These are phyloP conservation scores for Drosophila multiciliata DNA, from an alignment of 2,888 invertebrate species.

Conservation along the genomic window DNA sequence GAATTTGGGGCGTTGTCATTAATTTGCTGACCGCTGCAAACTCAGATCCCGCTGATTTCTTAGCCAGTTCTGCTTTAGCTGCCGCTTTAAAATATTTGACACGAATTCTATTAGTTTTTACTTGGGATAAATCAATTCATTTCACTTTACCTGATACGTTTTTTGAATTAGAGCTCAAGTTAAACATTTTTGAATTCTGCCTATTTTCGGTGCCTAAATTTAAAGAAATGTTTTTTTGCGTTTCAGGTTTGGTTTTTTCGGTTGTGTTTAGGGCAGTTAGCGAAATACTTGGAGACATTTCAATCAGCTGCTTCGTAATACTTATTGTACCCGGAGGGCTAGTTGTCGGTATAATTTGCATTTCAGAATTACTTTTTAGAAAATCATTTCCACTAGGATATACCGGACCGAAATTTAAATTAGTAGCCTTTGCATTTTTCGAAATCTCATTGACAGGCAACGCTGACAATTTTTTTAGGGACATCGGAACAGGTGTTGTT, in stretches of 20 bases:
- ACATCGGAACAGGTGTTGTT: not conserved
- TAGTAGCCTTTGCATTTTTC: conserved; percentile 15
- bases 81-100: not conserved
- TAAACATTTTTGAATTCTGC: conserved; percentile 21
- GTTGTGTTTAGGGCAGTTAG: conserved; percentile 70
- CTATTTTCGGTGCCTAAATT: conserved; percentile 4
- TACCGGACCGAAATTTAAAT: conserved; percentile 23
- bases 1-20: not conserved
- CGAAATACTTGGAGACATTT: conserved; percentile 81
- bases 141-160: not conserved
- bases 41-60: conserved; percentile 21
- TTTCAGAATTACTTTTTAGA: conserved; percentile 65
- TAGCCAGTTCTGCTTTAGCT: conserved; percentile 3
- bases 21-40: conserved; percentile 6
- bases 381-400: conserved; percentile 39
- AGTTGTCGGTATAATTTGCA: conserved; percentile 82
- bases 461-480: conserved; percentile 11
- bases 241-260: conserved; percentile 31
- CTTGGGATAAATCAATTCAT: not conserved
- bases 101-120: not conserved
- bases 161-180: conserved; percentile 18
- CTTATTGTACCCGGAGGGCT: conserved; percentile 76
- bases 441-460: conserved; percentile 2
- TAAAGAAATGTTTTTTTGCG: conserved; percentile 12
- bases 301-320: conserved; percentile 78